These are phyloP conservation scores for Ptilodon capucinus DNA, from an alignment of 2,888 invertebrate species.

Conservation along the genomic window DNA sequence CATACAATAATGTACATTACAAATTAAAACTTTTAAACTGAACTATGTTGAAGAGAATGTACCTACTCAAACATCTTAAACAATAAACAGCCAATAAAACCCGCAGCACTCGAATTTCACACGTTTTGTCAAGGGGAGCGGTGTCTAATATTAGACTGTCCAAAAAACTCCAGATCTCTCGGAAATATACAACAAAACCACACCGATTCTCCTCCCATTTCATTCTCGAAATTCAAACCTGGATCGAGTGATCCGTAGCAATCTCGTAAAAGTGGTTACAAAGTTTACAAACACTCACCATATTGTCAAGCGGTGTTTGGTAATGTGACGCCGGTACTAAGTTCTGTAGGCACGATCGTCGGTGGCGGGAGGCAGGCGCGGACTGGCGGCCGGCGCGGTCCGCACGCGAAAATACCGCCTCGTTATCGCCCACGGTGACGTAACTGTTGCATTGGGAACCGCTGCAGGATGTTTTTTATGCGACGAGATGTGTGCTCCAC, in stretches of 20 bases:
- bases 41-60: neutral
- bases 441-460: constrained; percentile 52
- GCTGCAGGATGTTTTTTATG: constrained; percentile 50
- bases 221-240: neutral
- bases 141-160: neutral
- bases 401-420: constrained; percentile 23
- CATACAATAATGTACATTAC: too few species aligned
- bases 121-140: neutral
- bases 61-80: neutral
- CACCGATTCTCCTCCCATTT: neutral
- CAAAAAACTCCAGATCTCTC: neutral
- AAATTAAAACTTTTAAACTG: too few species aligned
- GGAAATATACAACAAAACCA: neutral
- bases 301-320: constrained; percentile 15
- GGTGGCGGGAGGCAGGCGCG: constrained; percentile 22
- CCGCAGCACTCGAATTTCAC: neutral
- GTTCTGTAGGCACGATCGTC: constrained; percentile 34
- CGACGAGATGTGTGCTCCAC: too few species aligned
- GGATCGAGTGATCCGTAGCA: neutral
- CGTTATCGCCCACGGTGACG: constrained; percentile 57
- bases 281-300: constrained; percentile 56
- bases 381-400: constrained; percentile 25
- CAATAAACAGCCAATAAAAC: neutral
- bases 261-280: neutral
- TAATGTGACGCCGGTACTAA: neutral